Conservation (phyloP, 2,113 vertebrate genomes). For the Gracilinanus agilis region DNA sequence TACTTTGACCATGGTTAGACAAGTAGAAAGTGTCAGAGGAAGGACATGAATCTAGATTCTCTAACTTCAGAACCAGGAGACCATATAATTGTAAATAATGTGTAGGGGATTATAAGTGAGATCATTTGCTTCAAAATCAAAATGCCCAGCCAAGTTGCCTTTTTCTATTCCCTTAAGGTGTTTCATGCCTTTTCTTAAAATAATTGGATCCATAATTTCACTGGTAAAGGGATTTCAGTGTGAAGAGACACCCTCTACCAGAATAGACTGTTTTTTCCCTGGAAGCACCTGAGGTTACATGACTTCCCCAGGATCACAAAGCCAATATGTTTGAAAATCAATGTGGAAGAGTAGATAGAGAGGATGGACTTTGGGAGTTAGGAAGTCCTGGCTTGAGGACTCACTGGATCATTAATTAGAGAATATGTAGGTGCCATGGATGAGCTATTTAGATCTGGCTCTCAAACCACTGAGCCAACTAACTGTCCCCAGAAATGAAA, state of each 20-base stretch:
- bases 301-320: background rate
- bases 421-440: background rate
- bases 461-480: too few relatives aligned
- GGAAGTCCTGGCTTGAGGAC: background rate
- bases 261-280: background rate
- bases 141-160: too few relatives aligned
- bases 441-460: background rate
- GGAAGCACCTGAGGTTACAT: background rate
- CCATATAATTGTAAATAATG: background rate
- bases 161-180: too few relatives aligned
- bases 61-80: background rate
- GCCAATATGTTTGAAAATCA: background rate
- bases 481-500: background rate
- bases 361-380: background rate
- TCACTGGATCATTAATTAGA: background rate
- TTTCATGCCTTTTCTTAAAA: too few relatives aligned
- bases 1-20: background rate
- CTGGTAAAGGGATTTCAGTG: background rate
- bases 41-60: background rate
- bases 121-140: background rate
- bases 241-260: background rate
- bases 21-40: background rate
- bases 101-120: background rate
- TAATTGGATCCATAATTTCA: background rate
- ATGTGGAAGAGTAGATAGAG: background rate